phyloP scores from a whole-genome alignment of 2,888 invertebrate genomes.

The Chalcis sispes region DNA sequence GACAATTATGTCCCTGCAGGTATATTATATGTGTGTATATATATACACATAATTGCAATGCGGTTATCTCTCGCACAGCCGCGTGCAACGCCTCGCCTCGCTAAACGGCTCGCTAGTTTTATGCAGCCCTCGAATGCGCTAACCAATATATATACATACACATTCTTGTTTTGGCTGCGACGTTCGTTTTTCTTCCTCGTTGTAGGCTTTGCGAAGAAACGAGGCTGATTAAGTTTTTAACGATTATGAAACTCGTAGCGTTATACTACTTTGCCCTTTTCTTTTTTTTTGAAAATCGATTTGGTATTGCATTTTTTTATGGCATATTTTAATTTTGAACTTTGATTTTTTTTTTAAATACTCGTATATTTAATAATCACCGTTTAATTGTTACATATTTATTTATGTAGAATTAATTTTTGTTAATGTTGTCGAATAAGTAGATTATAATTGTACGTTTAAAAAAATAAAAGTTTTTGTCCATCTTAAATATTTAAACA shows the following conservation, averaged over 20 bases:
- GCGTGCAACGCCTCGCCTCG: not conserved
- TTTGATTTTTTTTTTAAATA: not conserved
- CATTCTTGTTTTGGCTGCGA: not conserved
- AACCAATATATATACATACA: too few relatives aligned
- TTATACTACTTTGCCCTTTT: too few relatives aligned
- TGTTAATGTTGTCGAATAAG: too few relatives aligned
- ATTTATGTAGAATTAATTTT: too few relatives aligned
- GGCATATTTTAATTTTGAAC: not conserved
- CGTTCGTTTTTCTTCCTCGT: too few relatives aligned
- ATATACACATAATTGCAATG: conserved; percentile 35
- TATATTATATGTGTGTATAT: conserved; percentile 36
- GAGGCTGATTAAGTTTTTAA: conserved; percentile 35
- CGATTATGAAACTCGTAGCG: not conserved
- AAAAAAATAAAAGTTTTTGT: too few relatives aligned
- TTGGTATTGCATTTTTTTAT: not conserved
- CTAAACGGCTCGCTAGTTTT: conserved; percentile 7
- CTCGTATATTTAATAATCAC: too few relatives aligned
- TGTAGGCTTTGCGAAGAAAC: not conserved
- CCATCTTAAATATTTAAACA: too few relatives aligned
- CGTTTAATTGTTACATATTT: too few relatives aligned
- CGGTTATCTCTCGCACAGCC: not conserved
- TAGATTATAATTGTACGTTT: too few relatives aligned
- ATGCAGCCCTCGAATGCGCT: not conserved
- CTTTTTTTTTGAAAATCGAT: not conserved
- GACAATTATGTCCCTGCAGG: conserved; percentile 75